A percentile compares a stretch with the other conserved stretches of the same genome.
Evolutionary conservation across 2,888 invertebrate genomes (phyloP).

Genomic region (Bibio marci): DNA sequence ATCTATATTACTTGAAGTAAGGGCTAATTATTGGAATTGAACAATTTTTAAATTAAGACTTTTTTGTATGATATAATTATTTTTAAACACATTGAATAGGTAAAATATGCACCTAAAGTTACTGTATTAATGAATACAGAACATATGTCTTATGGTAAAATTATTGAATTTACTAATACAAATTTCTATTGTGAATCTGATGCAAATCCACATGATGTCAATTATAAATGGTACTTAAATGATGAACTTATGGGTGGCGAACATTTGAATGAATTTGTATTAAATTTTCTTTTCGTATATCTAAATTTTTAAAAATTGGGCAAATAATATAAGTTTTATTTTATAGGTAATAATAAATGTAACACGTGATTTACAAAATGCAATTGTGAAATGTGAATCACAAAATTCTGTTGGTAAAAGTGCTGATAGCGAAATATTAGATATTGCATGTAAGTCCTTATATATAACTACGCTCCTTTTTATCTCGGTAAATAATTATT

Average conservation of each 20-base stretch:
- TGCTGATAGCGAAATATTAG: slow-evolving; percentile 70
- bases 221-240: slow-evolving; percentile 77
- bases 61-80: no score
- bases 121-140: slow-evolving; percentile 46
- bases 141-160: slow-evolving; percentile 40
- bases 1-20: slow-evolving; percentile 63
- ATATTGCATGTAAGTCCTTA: slow-evolving; percentile 71
- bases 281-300: no score
- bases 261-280: slow-evolving; percentile 59
- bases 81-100: slow-evolving; percentile 32
- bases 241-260: slow-evolving; percentile 64
- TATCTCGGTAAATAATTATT: slow-evolving; percentile 1
- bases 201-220: slow-evolving; percentile 73
- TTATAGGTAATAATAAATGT: slow-evolving; percentile 55
- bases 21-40: no score
- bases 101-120: slow-evolving; percentile 83
- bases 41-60: no score
- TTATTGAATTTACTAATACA: slow-evolving; percentile 66
- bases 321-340: no score
- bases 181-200: slow-evolving; percentile 68
- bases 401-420: slow-evolving; percentile 89
- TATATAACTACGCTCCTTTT: not conserved
- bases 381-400: slow-evolving; percentile 79
- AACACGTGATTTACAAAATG: slow-evolving; percentile 66
- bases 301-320: not conserved